Evolutionary conservation across 2,888 invertebrate species (phyloP), one percentile per base, ranked within the genome.

Genomic region (Cheiracanthium punctorium): DNA sequence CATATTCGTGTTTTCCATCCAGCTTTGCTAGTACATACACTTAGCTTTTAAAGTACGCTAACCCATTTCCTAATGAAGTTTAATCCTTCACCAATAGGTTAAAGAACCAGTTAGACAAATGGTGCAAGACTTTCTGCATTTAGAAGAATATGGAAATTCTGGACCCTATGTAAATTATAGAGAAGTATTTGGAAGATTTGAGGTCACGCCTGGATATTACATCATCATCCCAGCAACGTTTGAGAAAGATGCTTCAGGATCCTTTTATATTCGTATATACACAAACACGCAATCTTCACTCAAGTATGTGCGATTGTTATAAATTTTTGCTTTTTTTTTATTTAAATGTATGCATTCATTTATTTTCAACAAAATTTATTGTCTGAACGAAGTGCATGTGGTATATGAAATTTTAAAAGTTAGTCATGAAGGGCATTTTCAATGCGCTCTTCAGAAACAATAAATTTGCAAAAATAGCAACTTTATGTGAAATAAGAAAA

Each of bases 221-320:
- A 91, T 93, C 32, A 91, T 93, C 80, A 92, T 93, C 29, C 93
- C 93, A 0, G 92, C 93, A n/a, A 92, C 92, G 7, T 93, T 92
- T 89, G 90, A 91, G 74, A 90, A 91, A 5, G 90, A 92, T 65
- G 90, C 90, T 52, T 88, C 90, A 0, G 91, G 92, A 5, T 88
- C 90, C 30, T 93, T 92, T 89, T 91, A 92, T 90, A 90, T 93
- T 10, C 89, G 92, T 33, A 92, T 92, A 10, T 92, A 91, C 88
- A 90, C 91, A 10, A 73, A 82, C 17, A 87, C 87, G 10, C 79
- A 82, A 17, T 58, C 58, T 17, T 58, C 58, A 58, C 24, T 58
- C 24, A 58, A 58, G 58, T 58, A 58, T 24, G 58, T 37, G 4
- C 10, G 10, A 37, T 37, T 37, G 4, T 37, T 37, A 7, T 37